Base-by-base conservation (phyloP, 2,113 vertebrate species). In the Labrus mixtus region DNA sequence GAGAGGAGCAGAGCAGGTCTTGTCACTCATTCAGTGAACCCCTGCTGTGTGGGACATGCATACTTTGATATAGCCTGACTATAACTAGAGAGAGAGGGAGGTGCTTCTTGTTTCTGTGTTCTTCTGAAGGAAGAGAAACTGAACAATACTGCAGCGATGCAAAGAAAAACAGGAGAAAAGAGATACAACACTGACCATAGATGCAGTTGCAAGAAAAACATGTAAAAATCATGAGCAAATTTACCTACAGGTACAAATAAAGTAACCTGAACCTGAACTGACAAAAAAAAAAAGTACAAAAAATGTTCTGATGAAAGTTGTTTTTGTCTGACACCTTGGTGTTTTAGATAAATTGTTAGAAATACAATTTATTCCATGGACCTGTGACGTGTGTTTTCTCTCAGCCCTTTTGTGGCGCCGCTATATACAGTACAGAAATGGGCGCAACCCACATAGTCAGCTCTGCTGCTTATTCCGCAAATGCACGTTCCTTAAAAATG, bases 41-140 rank as follows among this genome's bases (percentile, higher is more conserved):
- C 93, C 91, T 84, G 87, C 94, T 93, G 93, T 94, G 94, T 95
- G 95, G 93, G 94, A 96, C 94, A 96, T 86, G 90, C 94, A 95
- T 90, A 94, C 92, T 95, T 95, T 96, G 81, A 86, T 95, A 96
- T 93, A 90, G 89, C 92, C 86, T 85, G 87, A 92, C 93, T 95
- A 54, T 76, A 89, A 84, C 78, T 68, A 75, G 45, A 80, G 73
- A 76, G 77, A 17, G 46, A 17, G 63, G 74, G 76, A 77, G 78
- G 86, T 76, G 81, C 75, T 33, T 85, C 67, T 33, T 76, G 43
- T 68, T 65, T 85, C 66, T 73, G 60, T 67, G 64, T 75, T 68
- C 68, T 75, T 68, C 68, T 61, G 82, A 69, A 48, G 85, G 79
- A 63, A 68, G 79, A 85, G 81, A 83, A 71, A 79, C 33, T 62